Base-by-base conservation (phyloP, 2,113 vertebrate genomes). In the rat (Rattus norvegicus) region DNA sequence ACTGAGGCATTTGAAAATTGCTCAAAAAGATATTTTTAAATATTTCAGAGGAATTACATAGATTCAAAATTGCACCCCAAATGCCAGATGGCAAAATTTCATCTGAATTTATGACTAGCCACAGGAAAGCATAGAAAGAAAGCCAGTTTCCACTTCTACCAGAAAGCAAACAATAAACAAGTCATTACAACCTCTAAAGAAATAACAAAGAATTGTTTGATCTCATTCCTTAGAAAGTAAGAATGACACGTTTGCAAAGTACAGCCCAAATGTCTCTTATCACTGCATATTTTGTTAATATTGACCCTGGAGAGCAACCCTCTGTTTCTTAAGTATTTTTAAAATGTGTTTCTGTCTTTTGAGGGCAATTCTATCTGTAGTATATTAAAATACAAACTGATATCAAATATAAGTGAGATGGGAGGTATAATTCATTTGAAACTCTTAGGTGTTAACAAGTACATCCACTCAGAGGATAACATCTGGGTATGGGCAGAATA, bases 351-450 rank as follows among this genome's bases (percentile, higher is more conserved):
- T 94, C 80, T 81, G 39, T 95, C 12, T 92, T 94, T 95, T 92
- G 90, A 65, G 93, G 90, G 75, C 96, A 90, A 93, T 92, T 95
- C 67, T 77, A 90, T 80, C 7, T 92, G 47, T 94, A 85, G 77
- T 56, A 77, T 79, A 36, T 69, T 89, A 54, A 54, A 54, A 11
- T 5, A 54, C 22, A 85, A 95, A 86, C 10, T 1, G 39, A 90
- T 90, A 39, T 43, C 83, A 97, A 76, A 54, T 93, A 59, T 47
- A 86, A 30, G 70, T 17, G 33, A 33, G 43, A 93, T 93, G 8
- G 22, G 33, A 92, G 61, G 88, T 84, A 5, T 77, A 65, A 19
- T 77, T 76, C 2, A 4, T 93, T 65, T n/a, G 79, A 76, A 92
- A 95, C 94, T 70, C 10, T 20, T 43, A 59, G 81, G 36, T 81